Percentiles rank a stretch among this genome's conserved stretches.
These are phyloP conservation scores for Myopa tessellatipennis DNA, from an alignment of 2,888 invertebrate genomes.

Conservation along the genomic window DNA sequence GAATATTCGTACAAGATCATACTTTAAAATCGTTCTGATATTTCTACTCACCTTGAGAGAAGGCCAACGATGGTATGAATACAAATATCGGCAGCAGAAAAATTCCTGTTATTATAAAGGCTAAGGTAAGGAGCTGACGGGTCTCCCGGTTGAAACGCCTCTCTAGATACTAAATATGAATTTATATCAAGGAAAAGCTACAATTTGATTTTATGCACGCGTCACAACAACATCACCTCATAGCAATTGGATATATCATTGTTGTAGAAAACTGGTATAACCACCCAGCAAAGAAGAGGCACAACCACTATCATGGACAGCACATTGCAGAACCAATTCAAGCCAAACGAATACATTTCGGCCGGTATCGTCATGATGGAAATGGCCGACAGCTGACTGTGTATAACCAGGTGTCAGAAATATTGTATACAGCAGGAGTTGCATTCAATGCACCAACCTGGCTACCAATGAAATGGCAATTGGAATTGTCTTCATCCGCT, in stretches of 20 bases:
- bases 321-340: constrained; percentile 67
- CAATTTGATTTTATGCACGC: background rate
- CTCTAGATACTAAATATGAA: constrained; percentile 60
- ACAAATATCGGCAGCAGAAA: constrained; percentile 63
- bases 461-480: constrained; percentile 75
- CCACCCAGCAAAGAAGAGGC: constrained; percentile 62
- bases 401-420: background rate
- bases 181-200: background rate
- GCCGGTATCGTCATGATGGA: constrained; percentile 71
- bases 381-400: constrained; percentile 71
- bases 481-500: constrained; percentile 72
- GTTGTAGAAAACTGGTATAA: constrained; percentile 70
- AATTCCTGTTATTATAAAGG: constrained; percentile 57
- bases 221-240: constrained; percentile 60
- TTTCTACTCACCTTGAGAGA: constrained; percentile 60
- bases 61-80: constrained; percentile 64
- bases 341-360: constrained; percentile 70
- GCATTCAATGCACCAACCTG: constrained; percentile 43
- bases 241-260: constrained; percentile 69
- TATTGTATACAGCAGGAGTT: background rate
- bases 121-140: constrained; percentile 58
- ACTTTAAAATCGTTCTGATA: background rate
- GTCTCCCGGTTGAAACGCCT: constrained; percentile 60
- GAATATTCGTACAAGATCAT: background rate
- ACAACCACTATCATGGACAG: constrained; percentile 65